Conservation (phyloP, 2,888 invertebrate species). For the Laothoe populi region DNA sequence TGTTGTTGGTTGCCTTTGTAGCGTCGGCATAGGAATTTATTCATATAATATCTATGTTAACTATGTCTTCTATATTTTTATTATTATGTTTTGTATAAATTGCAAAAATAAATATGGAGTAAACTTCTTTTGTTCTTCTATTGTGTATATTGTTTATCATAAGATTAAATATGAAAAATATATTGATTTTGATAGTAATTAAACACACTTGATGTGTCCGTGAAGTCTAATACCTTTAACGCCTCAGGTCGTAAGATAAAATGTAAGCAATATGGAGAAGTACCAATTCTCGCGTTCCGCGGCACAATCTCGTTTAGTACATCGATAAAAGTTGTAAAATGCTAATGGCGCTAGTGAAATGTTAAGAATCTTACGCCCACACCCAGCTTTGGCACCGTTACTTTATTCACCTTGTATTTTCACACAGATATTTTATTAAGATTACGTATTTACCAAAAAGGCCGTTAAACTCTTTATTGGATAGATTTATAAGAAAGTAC, state of each 20-base stretch:
- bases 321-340: slow-evolving; percentile 82
- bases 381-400: slow-evolving; percentile 64
- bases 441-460: slow-evolving; percentile 48
- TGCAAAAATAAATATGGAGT: no score
- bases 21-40: background rate
- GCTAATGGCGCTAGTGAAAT: slow-evolving; percentile 79
- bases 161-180: slow-evolving; percentile 25
- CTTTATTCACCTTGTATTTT: slow-evolving; percentile 65
- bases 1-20: background rate
- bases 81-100: no score
- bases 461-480: slow-evolving; percentile 37
- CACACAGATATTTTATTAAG: slow-evolving; percentile 52
- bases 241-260: slow-evolving; percentile 52
- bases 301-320: slow-evolving; percentile 71
- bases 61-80: no score
- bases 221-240: slow-evolving; percentile 51
- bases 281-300: slow-evolving; percentile 64
- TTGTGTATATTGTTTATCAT: background rate
- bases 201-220: slow-evolving; percentile 38
- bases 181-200: slow-evolving; percentile 43
- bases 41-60: background rate
- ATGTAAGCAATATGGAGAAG: slow-evolving; percentile 63
- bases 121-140: no score
- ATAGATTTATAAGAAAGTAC: slow-evolving; percentile 20
- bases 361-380: slow-evolving; percentile 78